Conservation (phyloP, 1,140 invertebrate genomes). For the Diploscapter pachys region DNA sequence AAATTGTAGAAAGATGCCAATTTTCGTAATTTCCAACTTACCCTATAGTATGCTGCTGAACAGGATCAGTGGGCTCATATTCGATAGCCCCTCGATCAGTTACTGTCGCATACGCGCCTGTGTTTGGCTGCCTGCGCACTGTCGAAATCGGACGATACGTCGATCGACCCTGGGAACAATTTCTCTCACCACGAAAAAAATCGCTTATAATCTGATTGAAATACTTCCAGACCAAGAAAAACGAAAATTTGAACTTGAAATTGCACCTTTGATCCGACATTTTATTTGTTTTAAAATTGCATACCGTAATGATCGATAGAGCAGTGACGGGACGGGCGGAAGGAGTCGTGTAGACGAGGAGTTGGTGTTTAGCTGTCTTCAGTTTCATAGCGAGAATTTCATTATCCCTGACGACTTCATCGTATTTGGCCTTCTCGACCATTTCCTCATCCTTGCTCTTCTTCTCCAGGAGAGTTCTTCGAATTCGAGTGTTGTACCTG, state of each 20-base stretch:
- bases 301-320: constrained; percentile 15
- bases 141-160: constrained; percentile 27
- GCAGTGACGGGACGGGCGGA: constrained; percentile 41
- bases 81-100: not conserved
- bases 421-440: constrained; percentile 21
- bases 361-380: constrained; percentile 50
- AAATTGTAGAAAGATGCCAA: not conserved
- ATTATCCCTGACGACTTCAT: constrained; percentile 46
- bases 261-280: no score
- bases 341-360: constrained; percentile 45
- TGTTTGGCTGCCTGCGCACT: not conserved
- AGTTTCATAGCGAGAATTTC: constrained; percentile 45
- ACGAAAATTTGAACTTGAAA: no score
- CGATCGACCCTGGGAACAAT: constrained; percentile 20
- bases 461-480: constrained; percentile 27
- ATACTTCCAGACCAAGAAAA: not conserved
- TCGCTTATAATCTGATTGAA: not conserved
- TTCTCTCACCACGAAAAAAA: constrained; percentile 11
- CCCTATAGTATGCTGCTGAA: not conserved
- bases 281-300: no score
- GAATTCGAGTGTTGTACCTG: constrained; percentile 39
- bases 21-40: not conserved
- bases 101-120: not conserved
- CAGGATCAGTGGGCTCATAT: not conserved
- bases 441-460: constrained; percentile 6